phyloP scores from a whole-genome alignment of 2,113 vertebrate genomes.

The Motacilla alba region DNA sequence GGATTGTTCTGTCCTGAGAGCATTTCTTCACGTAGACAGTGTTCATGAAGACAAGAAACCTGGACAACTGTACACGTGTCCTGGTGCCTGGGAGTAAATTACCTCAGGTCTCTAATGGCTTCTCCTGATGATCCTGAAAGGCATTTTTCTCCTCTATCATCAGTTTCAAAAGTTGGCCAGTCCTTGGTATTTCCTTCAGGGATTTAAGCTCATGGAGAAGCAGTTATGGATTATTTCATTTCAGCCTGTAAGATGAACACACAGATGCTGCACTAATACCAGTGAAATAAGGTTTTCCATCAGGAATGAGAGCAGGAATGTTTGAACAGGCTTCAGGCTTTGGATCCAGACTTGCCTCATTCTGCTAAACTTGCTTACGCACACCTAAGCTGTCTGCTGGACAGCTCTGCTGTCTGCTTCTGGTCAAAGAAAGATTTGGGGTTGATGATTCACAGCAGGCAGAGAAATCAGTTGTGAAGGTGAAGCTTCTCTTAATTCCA shows the following conservation, averaged over 20 bases:
- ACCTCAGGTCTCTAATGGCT: neutral
- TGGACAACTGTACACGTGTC: accelerated
- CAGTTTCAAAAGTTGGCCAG: neutral
- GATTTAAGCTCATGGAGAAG: neutral
- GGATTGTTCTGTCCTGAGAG: neutral
- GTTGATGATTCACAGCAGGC: neutral
- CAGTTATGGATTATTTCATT: neutral
- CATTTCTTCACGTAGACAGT: accelerated
- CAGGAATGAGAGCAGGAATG: neutral
- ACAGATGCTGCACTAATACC: neutral
- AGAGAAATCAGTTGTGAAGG: neutral
- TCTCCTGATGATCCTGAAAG: neutral
- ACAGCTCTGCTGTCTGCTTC: neutral
- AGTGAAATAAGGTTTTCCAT: neutral
- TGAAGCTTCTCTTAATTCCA: neutral
- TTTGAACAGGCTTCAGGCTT: neutral
- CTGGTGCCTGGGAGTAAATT: neutral
- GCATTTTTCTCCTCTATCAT: neutral
- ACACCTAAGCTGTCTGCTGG: constrained; percentile 18
- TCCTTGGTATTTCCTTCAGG: neutral
- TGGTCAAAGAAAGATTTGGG: neutral
- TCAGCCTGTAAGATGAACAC: neutral
- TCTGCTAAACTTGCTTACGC: neutral
- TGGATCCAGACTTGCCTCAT: neutral
- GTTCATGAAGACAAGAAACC: neutral